phyloP scores from a whole-genome alignment of 2,888 invertebrate species.

The Cartodere bifasciata region DNA sequence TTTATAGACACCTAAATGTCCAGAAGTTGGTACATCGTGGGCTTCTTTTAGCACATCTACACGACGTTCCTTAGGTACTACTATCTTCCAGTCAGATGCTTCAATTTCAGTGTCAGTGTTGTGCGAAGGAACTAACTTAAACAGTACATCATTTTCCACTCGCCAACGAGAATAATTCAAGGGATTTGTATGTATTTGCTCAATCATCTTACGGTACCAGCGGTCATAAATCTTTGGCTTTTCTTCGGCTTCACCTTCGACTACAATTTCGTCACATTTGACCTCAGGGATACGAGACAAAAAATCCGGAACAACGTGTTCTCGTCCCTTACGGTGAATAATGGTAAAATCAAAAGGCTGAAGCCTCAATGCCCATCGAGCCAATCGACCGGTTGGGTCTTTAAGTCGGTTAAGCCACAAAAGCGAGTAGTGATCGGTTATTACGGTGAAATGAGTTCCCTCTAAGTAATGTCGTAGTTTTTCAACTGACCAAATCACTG shows the following conservation, averaged over 20 bases:
- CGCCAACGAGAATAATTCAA: too few species aligned
- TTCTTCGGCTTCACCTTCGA: too few species aligned
- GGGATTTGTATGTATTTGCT: too few species aligned
- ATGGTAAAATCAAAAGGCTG: constrained; percentile 11
- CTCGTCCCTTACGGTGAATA: constrained; percentile 11
- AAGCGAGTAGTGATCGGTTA: constrained; percentile 13
- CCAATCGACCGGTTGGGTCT: constrained; percentile 2
- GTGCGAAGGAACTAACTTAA: background rate
- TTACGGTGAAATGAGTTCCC: constrained; percentile 10
- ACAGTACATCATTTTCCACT: too few species aligned
- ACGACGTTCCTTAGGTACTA: constrained; percentile 5
- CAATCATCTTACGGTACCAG: too few species aligned
- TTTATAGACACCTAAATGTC: constrained; percentile 9
- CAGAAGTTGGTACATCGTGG: constrained; percentile 4
- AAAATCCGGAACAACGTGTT: constrained; percentile 6
- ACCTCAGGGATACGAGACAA: too few species aligned
- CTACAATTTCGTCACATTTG: too few species aligned
- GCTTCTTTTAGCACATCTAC: background rate
- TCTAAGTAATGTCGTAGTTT: constrained; percentile 13
- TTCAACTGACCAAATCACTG: constrained; percentile 13
- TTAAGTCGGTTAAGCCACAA: constrained; percentile 10
- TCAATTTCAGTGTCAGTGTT: background rate
- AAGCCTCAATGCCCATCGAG: constrained; percentile 6
- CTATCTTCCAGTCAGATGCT: constrained; percentile 4
- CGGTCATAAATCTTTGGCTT: too few species aligned